Evolutionary conservation across 1,140 invertebrate genomes (phyloP).

Genomic region (Penaeus japonicus): DNA sequence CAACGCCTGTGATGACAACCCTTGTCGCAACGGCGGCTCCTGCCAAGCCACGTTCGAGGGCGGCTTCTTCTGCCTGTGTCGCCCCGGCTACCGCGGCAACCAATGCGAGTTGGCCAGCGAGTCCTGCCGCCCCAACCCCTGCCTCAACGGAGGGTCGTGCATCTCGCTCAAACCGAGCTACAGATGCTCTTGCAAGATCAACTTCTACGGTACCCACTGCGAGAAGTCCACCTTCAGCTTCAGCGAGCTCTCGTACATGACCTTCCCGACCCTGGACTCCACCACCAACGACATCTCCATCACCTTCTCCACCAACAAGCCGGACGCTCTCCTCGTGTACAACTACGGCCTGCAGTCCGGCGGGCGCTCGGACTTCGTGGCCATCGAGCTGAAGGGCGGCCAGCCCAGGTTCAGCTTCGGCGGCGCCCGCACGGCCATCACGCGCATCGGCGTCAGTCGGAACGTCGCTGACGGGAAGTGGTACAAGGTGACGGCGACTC

Average conservation of each 20-base stretch:
- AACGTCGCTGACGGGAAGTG: slow-evolving; percentile 85
- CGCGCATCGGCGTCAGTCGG: slow-evolving; percentile 73
- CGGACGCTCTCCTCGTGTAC: slow-evolving; percentile 84
- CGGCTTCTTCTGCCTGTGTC: slow-evolving; percentile 88
- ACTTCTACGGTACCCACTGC: slow-evolving; percentile 88
- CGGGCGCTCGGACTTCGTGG: slow-evolving; percentile 90
- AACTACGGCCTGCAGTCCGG: slow-evolving; percentile 87
- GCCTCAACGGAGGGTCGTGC: slow-evolving; percentile 83
- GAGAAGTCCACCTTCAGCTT: slow-evolving; percentile 90
- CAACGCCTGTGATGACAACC: slow-evolving; percentile 82
- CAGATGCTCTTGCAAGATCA: slow-evolving; percentile 82
- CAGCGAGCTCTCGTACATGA: slow-evolving; percentile 86
- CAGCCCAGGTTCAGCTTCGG: slow-evolving; percentile 88
- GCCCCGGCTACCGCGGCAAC: slow-evolving; percentile 86
- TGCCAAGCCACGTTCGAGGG: slow-evolving; percentile 86
- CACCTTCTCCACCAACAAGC: slow-evolving; percentile 88
- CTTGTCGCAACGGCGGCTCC: slow-evolving; percentile 88
- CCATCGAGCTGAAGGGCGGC: slow-evolving; percentile 85
- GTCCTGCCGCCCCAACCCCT: slow-evolving; percentile 89
- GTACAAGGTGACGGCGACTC: slow-evolving; percentile 89
- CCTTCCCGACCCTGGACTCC: slow-evolving; percentile 82
- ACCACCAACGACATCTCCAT: slow-evolving; percentile 91
- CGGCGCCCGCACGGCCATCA: slow-evolving; percentile 84
- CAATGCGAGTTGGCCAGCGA: slow-evolving; percentile 83
- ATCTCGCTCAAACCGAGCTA: slow-evolving; percentile 81